phyloP scores from a whole-genome alignment of 2,797 vertebrate species.

The Coranthus polyacanthus region DNA sequence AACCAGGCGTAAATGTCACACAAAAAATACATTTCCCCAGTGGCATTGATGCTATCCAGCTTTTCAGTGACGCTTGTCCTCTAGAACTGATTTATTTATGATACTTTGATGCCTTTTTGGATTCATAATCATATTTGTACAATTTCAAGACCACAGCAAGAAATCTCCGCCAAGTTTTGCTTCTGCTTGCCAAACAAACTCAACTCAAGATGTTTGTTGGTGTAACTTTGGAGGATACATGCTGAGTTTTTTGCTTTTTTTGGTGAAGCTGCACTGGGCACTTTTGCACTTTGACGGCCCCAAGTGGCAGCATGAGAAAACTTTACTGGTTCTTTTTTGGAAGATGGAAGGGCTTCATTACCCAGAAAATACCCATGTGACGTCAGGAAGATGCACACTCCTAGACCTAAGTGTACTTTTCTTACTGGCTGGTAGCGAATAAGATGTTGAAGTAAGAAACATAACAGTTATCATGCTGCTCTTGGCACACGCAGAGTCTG shows the following conservation, averaged over 20 bases:
- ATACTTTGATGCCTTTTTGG: conserved; percentile 29
- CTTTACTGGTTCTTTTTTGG: background rate
- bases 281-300: conserved; percentile 37
- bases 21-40: conserved; percentile 18
- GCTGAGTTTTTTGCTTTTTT: conserved; percentile 11
- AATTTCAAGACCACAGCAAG: conserved; percentile 18
- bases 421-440: background rate
- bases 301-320: conserved; percentile 16
- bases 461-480: too few species aligned
- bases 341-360: conserved; percentile 22
- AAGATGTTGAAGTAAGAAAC: conserved; percentile 2
- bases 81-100: conserved; percentile 30
- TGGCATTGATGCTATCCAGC: conserved; percentile 18
- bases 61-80: conserved; percentile 5
- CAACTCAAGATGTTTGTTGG: conserved; percentile 24
- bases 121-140: conserved; percentile 31
- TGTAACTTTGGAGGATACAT: conserved; percentile 7
- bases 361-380: background rate
- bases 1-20: conserved; percentile 3
- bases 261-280: conserved; percentile 9
- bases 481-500: too few species aligned
- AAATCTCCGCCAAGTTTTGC: conserved; percentile 4
- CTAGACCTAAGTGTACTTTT: conserved; percentile 5
- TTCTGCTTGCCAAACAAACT: conserved; percentile 34
- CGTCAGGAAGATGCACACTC: conserved; percentile 15